Evolutionary conservation across 2,888 invertebrate genomes (phyloP), one percentile per base, ranked within the genome.

Genomic region (Drosophila nr. perissopoda): DNA sequence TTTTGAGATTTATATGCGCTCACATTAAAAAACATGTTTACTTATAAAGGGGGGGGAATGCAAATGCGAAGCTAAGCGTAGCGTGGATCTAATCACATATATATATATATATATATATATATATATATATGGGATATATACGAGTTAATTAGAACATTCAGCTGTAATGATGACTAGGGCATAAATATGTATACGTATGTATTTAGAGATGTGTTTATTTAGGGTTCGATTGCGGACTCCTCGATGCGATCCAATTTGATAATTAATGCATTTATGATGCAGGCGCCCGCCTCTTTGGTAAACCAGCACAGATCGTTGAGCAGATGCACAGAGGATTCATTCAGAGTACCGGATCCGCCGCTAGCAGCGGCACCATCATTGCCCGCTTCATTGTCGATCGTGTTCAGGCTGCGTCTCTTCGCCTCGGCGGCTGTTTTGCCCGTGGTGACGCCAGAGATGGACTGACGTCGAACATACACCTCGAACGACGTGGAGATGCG

Each of bases 241-340:
- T 89, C 81, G 48, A 81, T 79, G 60, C 87, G 87, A 42, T 92
- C 92, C 59, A 93, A 72, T 76, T 92, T 93, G 13, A 93, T 87
- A 54, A 93, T 91, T 53, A 93, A 74, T 25, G 93, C 93, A 31
- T 92, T 93, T 52, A 93, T 91, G 29, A 93, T 88, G 83, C 93
- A 93, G 54, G 93, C 93, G 10, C 93, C 93, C 2, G 93, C 92
- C 74, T 93, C 93, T 77, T 93, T 93, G 36, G 93, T 93, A 49
- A 93, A 93, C 93, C 93, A 93, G 53, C 92, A 92, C 60, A 92
- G 88, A 78, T 92, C 91, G 66, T 91, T 92, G n/a, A 92, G 76
- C 36, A 91, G 77, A 53, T 90, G 81, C 4, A 86, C 87, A 1
- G 91, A 87, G 27, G 91, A 89, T 31, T 86, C 78, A 31, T 76